These are phyloP conservation scores for Drosophila sp. DNA, from an alignment of 1,140 invertebrate species.

Conservation along the genomic window DNA sequence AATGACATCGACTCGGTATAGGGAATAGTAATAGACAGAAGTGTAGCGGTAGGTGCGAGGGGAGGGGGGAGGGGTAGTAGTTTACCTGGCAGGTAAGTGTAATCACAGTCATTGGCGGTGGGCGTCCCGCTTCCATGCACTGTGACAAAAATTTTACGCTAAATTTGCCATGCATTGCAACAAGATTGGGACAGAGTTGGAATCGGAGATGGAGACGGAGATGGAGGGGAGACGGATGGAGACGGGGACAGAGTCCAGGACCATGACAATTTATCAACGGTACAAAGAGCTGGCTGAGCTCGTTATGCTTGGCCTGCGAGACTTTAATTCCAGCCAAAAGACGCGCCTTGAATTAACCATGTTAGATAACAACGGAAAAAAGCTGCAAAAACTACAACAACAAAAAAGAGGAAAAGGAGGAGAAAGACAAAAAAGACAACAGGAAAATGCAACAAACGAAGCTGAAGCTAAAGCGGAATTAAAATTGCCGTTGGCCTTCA, in stretches of 20 bases:
- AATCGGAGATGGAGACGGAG: constrained; percentile 1
- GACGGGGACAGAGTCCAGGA: not conserved
- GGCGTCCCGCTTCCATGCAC: constrained; percentile 47
- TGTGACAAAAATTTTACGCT: constrained; percentile 74
- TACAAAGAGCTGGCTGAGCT: constrained; percentile 24
- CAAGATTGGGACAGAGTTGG: constrained; percentile 1
- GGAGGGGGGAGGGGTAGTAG: too few relatives aligned
- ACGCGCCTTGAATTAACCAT: constrained; percentile 80
- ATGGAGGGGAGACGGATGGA: constrained; percentile 1
- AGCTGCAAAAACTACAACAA: constrained; percentile 14
- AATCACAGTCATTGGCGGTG: constrained; percentile 67
- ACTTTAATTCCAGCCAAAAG: constrained; percentile 68
- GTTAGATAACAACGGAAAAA: constrained; percentile 74
- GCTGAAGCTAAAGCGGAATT: constrained; percentile 55
- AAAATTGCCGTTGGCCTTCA: constrained; percentile 57
- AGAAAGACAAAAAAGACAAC: constrained; percentile 46
- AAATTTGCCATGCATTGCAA: constrained; percentile 65
- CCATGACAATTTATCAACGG: constrained; percentile 53
- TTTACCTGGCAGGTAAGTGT: constrained; percentile 33
- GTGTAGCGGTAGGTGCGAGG: too few relatives aligned
- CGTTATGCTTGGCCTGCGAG: constrained; percentile 60
- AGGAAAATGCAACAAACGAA: constrained; percentile 48
- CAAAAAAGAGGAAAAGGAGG: constrained; percentile 27
- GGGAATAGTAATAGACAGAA: constrained; percentile 3
- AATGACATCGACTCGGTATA: constrained; percentile 10